Evolutionary conservation across 2,888 invertebrate genomes (phyloP).

Genomic region (Diogma glabrata): DNA sequence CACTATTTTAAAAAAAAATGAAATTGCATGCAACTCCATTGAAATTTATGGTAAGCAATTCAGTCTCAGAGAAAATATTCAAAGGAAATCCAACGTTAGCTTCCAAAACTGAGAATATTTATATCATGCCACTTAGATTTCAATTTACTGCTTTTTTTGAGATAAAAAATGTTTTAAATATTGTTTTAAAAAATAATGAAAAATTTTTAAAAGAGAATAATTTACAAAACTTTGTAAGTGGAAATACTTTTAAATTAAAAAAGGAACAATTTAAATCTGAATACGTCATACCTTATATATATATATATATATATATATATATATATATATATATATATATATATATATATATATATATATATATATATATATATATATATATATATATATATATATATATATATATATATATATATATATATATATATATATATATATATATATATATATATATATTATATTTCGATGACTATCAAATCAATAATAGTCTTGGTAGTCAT

Average conservation of each 20-base stretch:
- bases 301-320: no score
- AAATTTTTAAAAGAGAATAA: no score
- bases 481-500: not conserved
- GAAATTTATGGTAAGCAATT: not conserved
- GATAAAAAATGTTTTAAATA: not conserved
- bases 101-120: not conserved
- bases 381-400: no score
- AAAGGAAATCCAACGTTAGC: not conserved
- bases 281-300: no score
- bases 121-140: not conserved
- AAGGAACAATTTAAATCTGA: no score
- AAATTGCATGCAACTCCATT: not conserved
- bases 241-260: not conserved
- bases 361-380: no score
- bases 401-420: no score
- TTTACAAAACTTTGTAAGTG: not conserved
- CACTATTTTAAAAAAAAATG: not conserved
- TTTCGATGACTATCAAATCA: not conserved
- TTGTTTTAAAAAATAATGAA: no score
- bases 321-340: no score
- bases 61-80: not conserved
- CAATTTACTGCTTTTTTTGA: not conserved
- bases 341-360: no score
- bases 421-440: no score
- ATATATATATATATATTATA: not conserved